Evolutionary conservation across 30 jellyfish, hydroid and myxozoan species (phyloP), one percentile per base, ranked within the genome.

Genomic region (Cassiopea andromeda): DNA sequence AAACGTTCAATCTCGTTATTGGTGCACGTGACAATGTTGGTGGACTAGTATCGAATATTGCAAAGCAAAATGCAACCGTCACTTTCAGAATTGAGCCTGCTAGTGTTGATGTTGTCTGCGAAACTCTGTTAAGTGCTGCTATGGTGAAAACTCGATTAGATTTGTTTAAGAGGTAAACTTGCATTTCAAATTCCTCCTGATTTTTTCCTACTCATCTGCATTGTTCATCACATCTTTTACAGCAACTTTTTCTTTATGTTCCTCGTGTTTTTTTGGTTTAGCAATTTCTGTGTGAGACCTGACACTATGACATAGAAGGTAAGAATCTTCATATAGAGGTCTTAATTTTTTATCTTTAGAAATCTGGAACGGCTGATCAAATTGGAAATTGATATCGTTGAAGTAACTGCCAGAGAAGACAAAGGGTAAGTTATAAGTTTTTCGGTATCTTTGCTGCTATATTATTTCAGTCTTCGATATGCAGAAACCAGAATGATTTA

Each of bases 1-100:
- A 80, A 18, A 74, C 91, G 44, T 89, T 54, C 89, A 80, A 58
- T 10, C 73, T 89, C 59, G 91, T 89, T 1, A 67, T 89, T n/a
- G 89, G 85, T 10, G 96, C 96, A 1, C 78, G 96, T 19, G 96
- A 89, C 58, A 80, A 89, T 59, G 81, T 82, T 50, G 96, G 92
- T 44, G 84, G 81, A 44, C 46, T 43, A 6, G 46, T 74, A 27
- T 75, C 81, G 44, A 77, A 82, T 68, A 48, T 59, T 2, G 90
- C 92, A 2, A 71, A 77, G 60, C 38, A 54, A 44, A 78, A 80
- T 64, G 92, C 90, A 4, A 89, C 96, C 16, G 89, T 89, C 6
- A 64, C 60, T 45, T 75, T 89, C 69, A 71, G 72, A 48, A 75
- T 89, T 48, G 87, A 89, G 64, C 87, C 75, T 38, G 91, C 96